Percentiles rank a stretch among this genome's conserved stretches.
Evolutionary conservation across 2,113 vertebrate genomes (phyloP).

Genomic region (Pipra filicauda): DNA sequence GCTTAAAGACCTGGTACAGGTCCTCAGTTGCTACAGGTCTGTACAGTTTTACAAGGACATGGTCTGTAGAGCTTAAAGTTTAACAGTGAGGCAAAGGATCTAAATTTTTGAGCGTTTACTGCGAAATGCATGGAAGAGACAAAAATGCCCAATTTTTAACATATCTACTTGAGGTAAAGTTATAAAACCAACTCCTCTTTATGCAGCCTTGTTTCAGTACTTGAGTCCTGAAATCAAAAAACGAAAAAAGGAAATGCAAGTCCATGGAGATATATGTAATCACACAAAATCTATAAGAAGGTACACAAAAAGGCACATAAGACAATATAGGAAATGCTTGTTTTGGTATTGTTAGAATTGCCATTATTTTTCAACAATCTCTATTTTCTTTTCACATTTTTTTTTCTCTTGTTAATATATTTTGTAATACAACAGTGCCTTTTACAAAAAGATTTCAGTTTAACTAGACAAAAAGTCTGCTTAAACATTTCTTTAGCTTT

Average conservation of each 20-base stretch:
- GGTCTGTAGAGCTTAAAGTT: neutral
- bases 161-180: neutral
- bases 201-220: neutral
- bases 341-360: neutral
- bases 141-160: neutral
- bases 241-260: neutral
- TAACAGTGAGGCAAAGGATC: neutral
- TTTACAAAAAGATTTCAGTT: neutral
- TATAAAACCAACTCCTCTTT: neutral
- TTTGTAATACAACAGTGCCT: neutral
- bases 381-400: neutral
- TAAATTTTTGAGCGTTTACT: neutral
- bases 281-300: neutral
- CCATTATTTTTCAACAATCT: neutral
- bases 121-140: neutral
- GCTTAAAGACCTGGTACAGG: neutral
- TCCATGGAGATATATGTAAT: neutral
- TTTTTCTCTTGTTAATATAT: neutral
- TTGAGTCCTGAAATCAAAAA: neutral
- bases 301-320: neutral
- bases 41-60: neutral
- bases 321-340: neutral
- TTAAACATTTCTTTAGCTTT: neutral
- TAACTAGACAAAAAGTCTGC: neutral
- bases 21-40: neutral